phyloP scores from a whole-genome alignment of 2,888 invertebrate genomes.

The Agrochola circellaris region DNA sequence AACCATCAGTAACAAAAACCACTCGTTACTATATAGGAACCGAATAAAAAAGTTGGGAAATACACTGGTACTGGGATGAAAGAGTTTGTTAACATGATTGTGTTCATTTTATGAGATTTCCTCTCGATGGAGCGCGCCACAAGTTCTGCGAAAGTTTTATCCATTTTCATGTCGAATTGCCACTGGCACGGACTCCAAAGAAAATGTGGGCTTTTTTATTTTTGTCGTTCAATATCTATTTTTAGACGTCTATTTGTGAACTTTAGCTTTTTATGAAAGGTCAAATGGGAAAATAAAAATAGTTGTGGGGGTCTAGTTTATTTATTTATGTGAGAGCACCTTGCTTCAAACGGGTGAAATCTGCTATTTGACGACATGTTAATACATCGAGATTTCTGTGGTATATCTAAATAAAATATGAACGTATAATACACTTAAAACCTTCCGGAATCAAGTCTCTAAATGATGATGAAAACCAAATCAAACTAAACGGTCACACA shows the following conservation, averaged over 20 bases:
- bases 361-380: neutral
- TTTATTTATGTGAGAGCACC: neutral
- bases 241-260: slow-evolving; percentile 13
- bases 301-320: neutral
- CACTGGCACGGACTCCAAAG: slow-evolving; percentile 4
- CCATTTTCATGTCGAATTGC: slow-evolving; percentile 41
- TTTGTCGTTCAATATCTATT: slow-evolving; percentile 11
- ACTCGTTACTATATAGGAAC: slow-evolving; percentile 13
- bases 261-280: neutral
- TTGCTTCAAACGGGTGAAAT: neutral
- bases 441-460: no score
- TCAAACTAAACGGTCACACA: no score
- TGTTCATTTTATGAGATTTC: slow-evolving; percentile 54
- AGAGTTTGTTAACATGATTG: slow-evolving; percentile 50
- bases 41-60: slow-evolving; percentile 31
- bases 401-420: neutral
- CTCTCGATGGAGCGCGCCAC: slow-evolving; percentile 44
- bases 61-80: slow-evolving; percentile 31
- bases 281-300: neutral
- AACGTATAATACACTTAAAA: no score
- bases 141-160: slow-evolving; percentile 44
- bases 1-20: neutral
- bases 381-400: neutral
- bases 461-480: no score
- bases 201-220: neutral